phyloP scores from a whole-genome alignment of 2,113 vertebrate species.

The Entosphenus tridentatus region DNA sequence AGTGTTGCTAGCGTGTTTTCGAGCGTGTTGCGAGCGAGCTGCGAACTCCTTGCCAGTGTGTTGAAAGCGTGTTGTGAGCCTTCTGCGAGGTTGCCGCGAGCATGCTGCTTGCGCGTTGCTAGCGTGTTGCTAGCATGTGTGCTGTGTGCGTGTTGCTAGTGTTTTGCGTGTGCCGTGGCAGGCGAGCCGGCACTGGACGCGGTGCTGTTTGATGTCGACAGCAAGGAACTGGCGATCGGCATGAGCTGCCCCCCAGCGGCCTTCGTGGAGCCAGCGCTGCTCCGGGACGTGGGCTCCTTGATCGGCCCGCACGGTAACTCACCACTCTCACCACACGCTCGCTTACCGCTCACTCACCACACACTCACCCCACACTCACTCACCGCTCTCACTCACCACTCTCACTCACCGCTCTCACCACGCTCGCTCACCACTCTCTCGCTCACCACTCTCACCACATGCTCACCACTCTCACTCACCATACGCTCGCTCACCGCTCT shows the following conservation, averaged over 20 bases:
- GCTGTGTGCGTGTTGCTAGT: no score
- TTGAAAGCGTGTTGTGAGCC: no score
- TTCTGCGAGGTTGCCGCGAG: no score
- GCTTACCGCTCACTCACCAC: background rate
- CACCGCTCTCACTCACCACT: background rate
- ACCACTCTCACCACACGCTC: no score
- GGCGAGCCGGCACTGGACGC: slow-evolving; percentile 16
- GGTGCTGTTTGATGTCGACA: slow-evolving; percentile 86
- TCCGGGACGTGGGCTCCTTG: slow-evolving; percentile 45
- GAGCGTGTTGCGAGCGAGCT: no score
- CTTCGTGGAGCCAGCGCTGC: slow-evolving; percentile 47
- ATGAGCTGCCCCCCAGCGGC: slow-evolving; percentile 78
- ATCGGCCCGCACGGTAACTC: slow-evolving; percentile 40
- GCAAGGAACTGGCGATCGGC: slow-evolving; percentile 55
- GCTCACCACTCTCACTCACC: background rate
- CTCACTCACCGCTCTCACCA: background rate
- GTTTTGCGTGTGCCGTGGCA: no score
- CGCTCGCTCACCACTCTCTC: background rate
- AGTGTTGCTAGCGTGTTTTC: no score
- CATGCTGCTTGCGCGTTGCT: no score
- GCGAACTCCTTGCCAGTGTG: no score
- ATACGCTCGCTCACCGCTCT: background rate
- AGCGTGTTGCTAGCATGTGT: no score
- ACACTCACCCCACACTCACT: no score
- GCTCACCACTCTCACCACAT: background rate